A percentile compares a stretch with the other conserved stretches of the same genome.
phyloP scores from a whole-genome alignment of 1,140 invertebrate species.

The Zophobas morio region DNA sequence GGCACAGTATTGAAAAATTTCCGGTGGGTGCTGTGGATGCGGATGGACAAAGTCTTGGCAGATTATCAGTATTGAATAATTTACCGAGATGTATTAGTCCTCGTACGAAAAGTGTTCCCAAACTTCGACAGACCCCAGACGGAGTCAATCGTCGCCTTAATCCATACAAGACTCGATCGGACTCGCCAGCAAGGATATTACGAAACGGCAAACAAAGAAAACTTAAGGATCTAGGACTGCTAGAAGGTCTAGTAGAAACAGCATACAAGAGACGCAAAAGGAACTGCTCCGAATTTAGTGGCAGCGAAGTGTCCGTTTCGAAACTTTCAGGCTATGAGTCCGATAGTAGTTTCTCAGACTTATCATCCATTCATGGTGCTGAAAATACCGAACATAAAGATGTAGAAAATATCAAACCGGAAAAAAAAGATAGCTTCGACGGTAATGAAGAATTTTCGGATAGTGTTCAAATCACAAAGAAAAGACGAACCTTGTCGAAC shows the following conservation, averaged over 20 bases:
- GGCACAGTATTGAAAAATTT: slow-evolving; percentile 66
- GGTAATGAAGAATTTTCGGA: background rate
- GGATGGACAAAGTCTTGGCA: slow-evolving; percentile 43
- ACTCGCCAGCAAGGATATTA: slow-evolving; percentile 71
- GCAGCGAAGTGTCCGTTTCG: slow-evolving; percentile 69
- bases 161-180: slow-evolving; percentile 72
- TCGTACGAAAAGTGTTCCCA: slow-evolving; percentile 55
- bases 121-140: slow-evolving; percentile 53
- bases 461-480: slow-evolving; percentile 19
- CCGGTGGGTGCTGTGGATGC: slow-evolving; percentile 55
- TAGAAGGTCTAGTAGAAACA: slow-evolving; percentile 69
- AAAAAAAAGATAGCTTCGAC: slow-evolving; percentile 37
- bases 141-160: slow-evolving; percentile 67
- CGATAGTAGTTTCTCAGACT: slow-evolving; percentile 74
- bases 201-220: slow-evolving; percentile 77
- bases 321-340: slow-evolving; percentile 74
- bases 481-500: slow-evolving; percentile 51
- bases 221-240: slow-evolving; percentile 68
- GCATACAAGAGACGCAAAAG: slow-evolving; percentile 71
- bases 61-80: slow-evolving; percentile 55
- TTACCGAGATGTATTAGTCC: slow-evolving; percentile 60
- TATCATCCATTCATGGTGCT: slow-evolving; percentile 64
- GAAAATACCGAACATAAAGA: slow-evolving; percentile 69
- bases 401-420: slow-evolving; percentile 46
- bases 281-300: slow-evolving; percentile 73